These are phyloP conservation scores for Machimus rusticus DNA, from an alignment of 2,888 invertebrate genomes.

Conservation along the genomic window DNA sequence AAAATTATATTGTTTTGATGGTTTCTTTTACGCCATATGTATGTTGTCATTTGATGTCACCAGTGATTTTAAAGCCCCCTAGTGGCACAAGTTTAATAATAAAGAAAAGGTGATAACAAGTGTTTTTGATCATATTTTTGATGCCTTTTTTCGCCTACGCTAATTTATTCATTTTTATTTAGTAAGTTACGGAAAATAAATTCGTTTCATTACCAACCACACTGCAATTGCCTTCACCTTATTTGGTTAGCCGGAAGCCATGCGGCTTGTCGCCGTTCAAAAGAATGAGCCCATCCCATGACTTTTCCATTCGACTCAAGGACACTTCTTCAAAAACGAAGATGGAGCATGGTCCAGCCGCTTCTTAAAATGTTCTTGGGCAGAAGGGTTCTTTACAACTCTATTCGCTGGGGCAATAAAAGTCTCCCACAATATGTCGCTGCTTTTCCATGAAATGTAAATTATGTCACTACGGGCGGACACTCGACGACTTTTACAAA, in stretches of 20 bases:
- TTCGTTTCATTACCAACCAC: background rate
- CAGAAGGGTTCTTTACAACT: background rate
- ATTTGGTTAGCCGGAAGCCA: background rate
- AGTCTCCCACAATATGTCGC: background rate
- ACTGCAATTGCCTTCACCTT: background rate
- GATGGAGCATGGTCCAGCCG: background rate
- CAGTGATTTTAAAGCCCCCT: background rate
- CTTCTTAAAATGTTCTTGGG: background rate
- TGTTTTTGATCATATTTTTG: too few relatives aligned
- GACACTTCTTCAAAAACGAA: background rate
- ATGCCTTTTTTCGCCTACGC: background rate
- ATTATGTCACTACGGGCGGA: background rate
- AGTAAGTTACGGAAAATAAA: background rate
- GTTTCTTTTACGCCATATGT: too few relatives aligned
- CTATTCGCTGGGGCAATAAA: background rate
- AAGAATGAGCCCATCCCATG: background rate
- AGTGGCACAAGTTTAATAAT: too few relatives aligned
- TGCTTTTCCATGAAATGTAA: background rate
- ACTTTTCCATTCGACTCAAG: background rate
- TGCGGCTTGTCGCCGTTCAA: background rate
- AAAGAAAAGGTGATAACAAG: too few relatives aligned
- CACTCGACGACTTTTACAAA: background rate
- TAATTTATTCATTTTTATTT: background rate
- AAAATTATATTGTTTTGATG: too few relatives aligned
- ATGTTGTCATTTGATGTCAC: too few relatives aligned